phyloP scores from a whole-genome alignment of 2,113 vertebrate species.

The Pollachius pollachius region DNA sequence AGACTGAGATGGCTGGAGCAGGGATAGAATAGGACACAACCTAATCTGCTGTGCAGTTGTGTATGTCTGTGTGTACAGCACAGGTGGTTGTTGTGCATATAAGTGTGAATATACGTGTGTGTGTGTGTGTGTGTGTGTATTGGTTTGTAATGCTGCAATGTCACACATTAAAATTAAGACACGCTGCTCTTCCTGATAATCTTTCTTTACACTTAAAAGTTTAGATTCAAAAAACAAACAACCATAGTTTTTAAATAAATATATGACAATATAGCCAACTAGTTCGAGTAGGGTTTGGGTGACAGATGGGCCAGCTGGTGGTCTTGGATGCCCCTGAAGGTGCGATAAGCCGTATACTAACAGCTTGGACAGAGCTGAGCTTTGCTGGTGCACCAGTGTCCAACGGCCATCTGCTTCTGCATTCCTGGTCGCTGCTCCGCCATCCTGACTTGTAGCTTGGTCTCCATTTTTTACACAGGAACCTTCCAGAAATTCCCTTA shows the following conservation, averaged over 20 bases:
- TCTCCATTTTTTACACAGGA: slow-evolving; percentile 9
- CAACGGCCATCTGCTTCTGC: slow-evolving; percentile 19
- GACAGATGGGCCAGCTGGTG: slow-evolving; percentile 19
- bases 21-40: no score
- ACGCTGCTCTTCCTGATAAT: neutral
- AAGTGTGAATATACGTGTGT: neutral
- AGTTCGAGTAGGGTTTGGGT: slow-evolving; percentile 9
- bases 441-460: slow-evolving; percentile 4
- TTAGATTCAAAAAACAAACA: neutral
- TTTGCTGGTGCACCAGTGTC: slow-evolving; percentile 28
- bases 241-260: neutral
- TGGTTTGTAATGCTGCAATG: no score
- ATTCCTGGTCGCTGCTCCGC: slow-evolving; percentile 12
- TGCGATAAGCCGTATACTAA: slow-evolving; percentile 33
- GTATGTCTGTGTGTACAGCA: no score
- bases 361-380: slow-evolving; percentile 27
- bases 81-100: no score
- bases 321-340: slow-evolving; percentile 21
- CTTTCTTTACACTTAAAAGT: neutral
- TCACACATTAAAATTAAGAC: neutral
- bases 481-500: neutral
- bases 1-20: no score
- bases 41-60: no score
- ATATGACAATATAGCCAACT: slow-evolving; percentile 2
- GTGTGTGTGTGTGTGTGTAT: neutral